phyloP scores from a whole-genome alignment of 2,888 invertebrate species.

The Tipula confusa region DNA sequence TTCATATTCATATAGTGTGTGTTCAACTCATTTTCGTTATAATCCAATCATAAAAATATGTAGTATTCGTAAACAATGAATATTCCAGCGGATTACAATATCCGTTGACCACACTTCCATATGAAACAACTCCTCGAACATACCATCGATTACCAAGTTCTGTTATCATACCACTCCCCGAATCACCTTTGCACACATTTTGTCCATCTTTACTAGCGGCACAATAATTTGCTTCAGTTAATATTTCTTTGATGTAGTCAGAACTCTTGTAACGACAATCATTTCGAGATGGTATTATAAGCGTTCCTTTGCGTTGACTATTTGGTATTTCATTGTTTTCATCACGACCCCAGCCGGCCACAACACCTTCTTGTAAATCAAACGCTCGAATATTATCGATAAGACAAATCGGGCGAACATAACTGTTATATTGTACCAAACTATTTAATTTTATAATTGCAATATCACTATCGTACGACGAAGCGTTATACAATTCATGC shows the following conservation, averaged over 20 bases:
- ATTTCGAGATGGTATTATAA: not conserved
- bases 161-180: conserved; percentile 52
- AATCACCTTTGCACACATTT: conserved; percentile 53
- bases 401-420: not conserved
- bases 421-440: not conserved
- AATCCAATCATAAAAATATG: not conserved
- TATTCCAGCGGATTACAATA: not conserved
- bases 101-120: not conserved
- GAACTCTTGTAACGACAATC: not conserved
- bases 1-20: too few relatives aligned
- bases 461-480: not conserved
- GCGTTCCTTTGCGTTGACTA: not conserved
- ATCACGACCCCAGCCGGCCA: not conserved
- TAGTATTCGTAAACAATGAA: not conserved
- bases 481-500: not conserved
- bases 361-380: not conserved
- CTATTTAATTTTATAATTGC: not conserved
- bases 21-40: not conserved
- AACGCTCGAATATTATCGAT: not conserved
- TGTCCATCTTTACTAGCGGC: not conserved
- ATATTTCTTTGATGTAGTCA: not conserved
- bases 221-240: not conserved
- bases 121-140: conserved; percentile 36
- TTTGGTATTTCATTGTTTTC: not conserved
- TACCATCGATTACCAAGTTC: conserved; percentile 32